These are phyloP conservation scores for Drosophila sp. DNA, from an alignment of 1,140 invertebrate species.

Conservation along the genomic window DNA sequence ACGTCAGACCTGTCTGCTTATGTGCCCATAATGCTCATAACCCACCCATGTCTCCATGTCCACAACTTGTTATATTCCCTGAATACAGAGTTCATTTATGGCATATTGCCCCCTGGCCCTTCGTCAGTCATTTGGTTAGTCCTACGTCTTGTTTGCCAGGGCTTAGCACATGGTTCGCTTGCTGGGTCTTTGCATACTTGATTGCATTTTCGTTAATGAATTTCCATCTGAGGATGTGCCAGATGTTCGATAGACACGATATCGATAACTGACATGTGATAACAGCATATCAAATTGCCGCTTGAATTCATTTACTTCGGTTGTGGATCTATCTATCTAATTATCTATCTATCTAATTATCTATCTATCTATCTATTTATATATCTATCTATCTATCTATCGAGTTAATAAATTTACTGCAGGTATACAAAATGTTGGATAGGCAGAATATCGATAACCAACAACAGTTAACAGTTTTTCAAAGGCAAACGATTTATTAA, in stretches of 20 bases:
- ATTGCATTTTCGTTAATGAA: constrained; percentile 64
- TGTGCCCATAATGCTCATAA: constrained; percentile 56
- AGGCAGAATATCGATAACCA: too few relatives aligned
- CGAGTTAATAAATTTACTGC: too few relatives aligned
- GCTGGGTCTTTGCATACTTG: constrained; percentile 58
- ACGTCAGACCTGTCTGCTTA: constrained; percentile 75
- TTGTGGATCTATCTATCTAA: too few relatives aligned
- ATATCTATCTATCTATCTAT: too few relatives aligned
- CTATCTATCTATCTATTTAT: too few relatives aligned
- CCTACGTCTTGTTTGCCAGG: constrained; percentile 30
- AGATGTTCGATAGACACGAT: constrained; percentile 42
- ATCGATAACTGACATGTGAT: constrained; percentile 3
- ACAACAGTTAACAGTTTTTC: too few relatives aligned
- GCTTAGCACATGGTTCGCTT: constrained; percentile 33
- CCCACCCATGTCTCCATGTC: background rate
- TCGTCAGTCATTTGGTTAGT: constrained; percentile 42
- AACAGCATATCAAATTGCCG: background rate
- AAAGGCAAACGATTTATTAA: too few relatives aligned
- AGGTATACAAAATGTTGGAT: too few relatives aligned
- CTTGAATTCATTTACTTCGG: too few relatives aligned
- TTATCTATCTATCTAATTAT: too few relatives aligned
- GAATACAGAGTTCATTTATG: constrained; percentile 6
- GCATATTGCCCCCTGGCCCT: constrained; percentile 27
- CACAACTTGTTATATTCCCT: constrained; percentile 6
- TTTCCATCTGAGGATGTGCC: constrained; percentile 41